Evolutionary conservation across 2,888 invertebrate genomes (phyloP).

Genomic region (Drosophila differens): DNA sequence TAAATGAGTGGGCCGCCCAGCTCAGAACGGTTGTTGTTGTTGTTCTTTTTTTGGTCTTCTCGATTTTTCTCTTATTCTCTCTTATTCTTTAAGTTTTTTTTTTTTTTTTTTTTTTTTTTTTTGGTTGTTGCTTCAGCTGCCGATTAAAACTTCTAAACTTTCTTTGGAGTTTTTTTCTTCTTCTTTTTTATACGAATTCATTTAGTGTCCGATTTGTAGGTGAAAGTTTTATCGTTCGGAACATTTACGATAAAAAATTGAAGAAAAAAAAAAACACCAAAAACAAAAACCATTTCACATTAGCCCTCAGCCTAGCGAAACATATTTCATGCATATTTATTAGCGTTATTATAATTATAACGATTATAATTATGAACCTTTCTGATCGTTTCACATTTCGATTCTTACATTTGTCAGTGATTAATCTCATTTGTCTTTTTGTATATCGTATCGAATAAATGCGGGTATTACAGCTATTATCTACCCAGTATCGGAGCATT

Average conservation of each 20-base stretch:
- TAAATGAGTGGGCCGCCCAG: conserved; percentile 41
- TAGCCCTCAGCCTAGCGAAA: conserved; percentile 18
- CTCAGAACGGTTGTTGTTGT: conserved; percentile 34
- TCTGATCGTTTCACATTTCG: conserved; percentile 28
- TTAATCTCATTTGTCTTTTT: not conserved
- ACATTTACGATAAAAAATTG: conserved; percentile 38
- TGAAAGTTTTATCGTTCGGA: conserved; percentile 62
- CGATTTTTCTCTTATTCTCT: not conserved
- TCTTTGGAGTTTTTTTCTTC: conserved; percentile 32
- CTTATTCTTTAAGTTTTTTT: not conserved
- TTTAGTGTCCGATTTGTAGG: conserved; percentile 60
- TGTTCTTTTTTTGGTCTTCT: not conserved
- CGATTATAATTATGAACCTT: conserved; percentile 22
- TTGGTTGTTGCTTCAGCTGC: conserved; percentile 6
- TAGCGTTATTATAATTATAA: conserved; percentile 34
- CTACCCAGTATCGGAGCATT: conserved; percentile 20
- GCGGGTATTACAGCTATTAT: conserved; percentile 11
- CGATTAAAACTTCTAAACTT: conserved; percentile 58
- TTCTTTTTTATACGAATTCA: conserved; percentile 38
- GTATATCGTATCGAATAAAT: not conserved
- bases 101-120: conserved; percentile 7
- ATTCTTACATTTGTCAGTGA: conserved; percentile 13
- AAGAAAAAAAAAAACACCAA: conserved; percentile 3
- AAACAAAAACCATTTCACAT: conserved; percentile 24
- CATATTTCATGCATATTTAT: conserved; percentile 55